Conservation (phyloP, 92 coral and sea anemone genomes). For the Actinostola sp. region DNA sequence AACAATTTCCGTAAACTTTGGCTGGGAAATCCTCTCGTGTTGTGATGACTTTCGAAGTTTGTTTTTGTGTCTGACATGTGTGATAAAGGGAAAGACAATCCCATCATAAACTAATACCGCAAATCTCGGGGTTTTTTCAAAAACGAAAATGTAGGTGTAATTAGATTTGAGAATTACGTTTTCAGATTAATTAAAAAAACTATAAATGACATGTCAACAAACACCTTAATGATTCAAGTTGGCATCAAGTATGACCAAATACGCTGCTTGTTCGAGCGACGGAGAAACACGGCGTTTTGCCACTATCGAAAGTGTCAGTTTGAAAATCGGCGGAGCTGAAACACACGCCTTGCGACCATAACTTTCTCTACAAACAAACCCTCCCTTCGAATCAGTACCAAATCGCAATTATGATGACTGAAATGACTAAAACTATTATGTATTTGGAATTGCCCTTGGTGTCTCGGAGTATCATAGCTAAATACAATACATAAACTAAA, state of each 20-base stretch:
- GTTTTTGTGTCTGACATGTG: constrained; percentile 2
- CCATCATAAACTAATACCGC: not conserved
- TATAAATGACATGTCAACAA: constrained; percentile 16
- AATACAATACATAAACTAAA: too few species aligned
- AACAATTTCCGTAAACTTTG: constrained; percentile 40
- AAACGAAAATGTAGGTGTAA: not conserved
- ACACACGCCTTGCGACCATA: too few species aligned
- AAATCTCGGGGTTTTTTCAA: not conserved
- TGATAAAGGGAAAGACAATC: not conserved
- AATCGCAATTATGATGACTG: too few species aligned
- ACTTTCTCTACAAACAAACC: too few species aligned
- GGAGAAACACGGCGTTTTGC: too few species aligned
- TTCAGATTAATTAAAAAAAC: constrained; percentile 1
- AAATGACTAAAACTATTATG: too few species aligned
- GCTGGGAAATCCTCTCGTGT: constrained; percentile 35
- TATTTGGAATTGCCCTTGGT: too few species aligned
- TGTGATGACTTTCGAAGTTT: not conserved
- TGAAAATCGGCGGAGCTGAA: too few species aligned
- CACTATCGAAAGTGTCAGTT: too few species aligned
- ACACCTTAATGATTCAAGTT: not conserved
- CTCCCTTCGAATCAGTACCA: too few species aligned
- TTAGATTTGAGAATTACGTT: constrained; percentile 1
- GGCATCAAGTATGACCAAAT: not conserved
- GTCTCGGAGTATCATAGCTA: too few species aligned
- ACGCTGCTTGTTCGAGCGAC: too few species aligned